Conservation (phyloP, 2,113 vertebrate species). For the Neotoma lepida region DNA sequence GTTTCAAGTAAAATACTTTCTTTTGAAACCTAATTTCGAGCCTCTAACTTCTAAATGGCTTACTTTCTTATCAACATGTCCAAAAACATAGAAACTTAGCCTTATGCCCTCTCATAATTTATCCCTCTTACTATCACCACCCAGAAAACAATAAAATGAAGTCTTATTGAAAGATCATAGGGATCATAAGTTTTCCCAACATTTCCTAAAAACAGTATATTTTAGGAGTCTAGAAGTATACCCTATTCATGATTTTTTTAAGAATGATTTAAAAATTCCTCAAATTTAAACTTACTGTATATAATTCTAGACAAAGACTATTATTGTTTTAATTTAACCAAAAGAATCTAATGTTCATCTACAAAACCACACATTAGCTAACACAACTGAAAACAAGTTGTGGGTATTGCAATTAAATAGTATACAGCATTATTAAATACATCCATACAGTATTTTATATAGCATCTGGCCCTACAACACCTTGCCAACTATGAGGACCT, state of each 20-base stretch:
- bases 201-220: conserved; percentile 26
- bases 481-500: background rate
- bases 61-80: conserved; percentile 28
- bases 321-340: conserved; percentile 22
- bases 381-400: conserved; percentile 6
- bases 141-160: background rate
- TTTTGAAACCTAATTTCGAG: background rate
- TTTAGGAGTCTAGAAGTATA: background rate
- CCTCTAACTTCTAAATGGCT: conserved; percentile 9
- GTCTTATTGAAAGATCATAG: background rate
- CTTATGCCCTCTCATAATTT: background rate
- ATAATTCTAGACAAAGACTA: conserved; percentile 42
- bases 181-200: background rate
- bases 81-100: conserved; percentile 46
- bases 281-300: background rate
- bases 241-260: background rate
- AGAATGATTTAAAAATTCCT: conserved; percentile 20
- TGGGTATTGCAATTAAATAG: background rate
- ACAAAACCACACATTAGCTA: conserved; percentile 20
- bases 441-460: background rate
- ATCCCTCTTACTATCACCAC: conserved; percentile 20
- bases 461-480: background rate
- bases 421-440: background rate
- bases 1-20: conserved; percentile 29
- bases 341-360: conserved; percentile 50